Evolutionary conservation across 2,113 vertebrate species (phyloP).

Genomic region (Macquaria australasica): DNA sequence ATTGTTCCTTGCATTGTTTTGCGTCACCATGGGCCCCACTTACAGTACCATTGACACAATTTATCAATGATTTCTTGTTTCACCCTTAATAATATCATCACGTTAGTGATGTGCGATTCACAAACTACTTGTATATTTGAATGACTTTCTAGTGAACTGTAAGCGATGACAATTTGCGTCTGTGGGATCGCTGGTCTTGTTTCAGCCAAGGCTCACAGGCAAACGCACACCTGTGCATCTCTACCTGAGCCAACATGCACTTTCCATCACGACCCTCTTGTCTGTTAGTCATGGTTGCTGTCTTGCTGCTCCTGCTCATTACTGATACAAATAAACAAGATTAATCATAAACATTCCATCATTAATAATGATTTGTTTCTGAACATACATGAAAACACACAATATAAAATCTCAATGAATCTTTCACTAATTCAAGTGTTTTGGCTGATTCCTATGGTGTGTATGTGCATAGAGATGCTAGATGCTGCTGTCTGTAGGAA

Average conservation of each 20-base stretch:
- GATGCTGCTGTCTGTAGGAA: background rate
- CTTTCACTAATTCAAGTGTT: background rate
- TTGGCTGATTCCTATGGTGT: background rate
- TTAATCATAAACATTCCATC: background rate
- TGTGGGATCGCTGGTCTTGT: background rate
- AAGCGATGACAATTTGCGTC: background rate
- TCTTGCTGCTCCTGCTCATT: constrained; percentile 17
- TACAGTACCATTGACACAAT: constrained; percentile 15
- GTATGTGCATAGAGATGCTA: background rate
- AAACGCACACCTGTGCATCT: constrained; percentile 4
- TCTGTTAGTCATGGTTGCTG: background rate
- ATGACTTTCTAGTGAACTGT: constrained; percentile 24
- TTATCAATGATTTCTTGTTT: constrained; percentile 29
- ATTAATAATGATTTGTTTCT: background rate
- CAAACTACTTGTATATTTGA: constrained; percentile 12
- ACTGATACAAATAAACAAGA: background rate
- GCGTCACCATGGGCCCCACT: constrained; percentile 63
- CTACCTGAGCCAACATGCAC: constrained; percentile 3
- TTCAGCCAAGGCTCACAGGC: background rate
- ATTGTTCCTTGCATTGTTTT: constrained; percentile 77
- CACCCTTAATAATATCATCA: background rate
- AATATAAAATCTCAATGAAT: background rate
- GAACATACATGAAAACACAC: background rate
- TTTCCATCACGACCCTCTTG: background rate
- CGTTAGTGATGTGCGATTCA: background rate